Conservation (phyloP, 2,113 vertebrate species). For the Butorides virescens region DNA sequence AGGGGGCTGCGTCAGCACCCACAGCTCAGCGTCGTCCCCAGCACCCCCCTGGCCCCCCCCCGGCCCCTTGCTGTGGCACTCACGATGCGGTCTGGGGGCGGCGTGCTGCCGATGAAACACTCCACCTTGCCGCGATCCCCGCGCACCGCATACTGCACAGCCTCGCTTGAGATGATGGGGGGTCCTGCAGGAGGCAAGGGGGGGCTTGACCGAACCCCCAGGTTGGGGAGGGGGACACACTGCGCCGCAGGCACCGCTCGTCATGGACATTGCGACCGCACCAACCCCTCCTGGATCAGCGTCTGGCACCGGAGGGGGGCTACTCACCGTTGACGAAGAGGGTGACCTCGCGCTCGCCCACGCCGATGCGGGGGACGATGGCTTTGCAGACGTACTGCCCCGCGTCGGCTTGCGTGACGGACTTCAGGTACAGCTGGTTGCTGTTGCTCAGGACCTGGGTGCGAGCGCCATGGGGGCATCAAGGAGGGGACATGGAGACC, state of each 20-base stretch:
- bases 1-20: background rate
- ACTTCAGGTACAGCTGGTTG: conserved; percentile 92
- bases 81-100: conserved; percentile 93
- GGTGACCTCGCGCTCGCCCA: conserved; percentile 89
- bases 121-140: conserved; percentile 91
- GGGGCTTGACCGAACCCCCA: background rate
- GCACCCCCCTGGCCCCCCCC: background rate
- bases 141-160: conserved; percentile 86
- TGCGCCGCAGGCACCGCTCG: background rate
- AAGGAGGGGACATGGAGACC: background rate
- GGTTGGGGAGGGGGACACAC: too few species aligned
- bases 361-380: conserved; percentile 94
- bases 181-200: conserved; percentile 72
- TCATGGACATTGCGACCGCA: background rate
- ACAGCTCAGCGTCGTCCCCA: background rate
- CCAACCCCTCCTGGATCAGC: background rate
- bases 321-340: conserved; percentile 91
- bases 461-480: rapidly evolving
- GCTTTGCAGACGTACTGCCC: conserved; percentile 95
- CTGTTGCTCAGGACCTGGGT: conserved; percentile 94
- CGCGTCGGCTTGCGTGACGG: conserved; percentile 87
- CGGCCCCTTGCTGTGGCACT: conserved; percentile 72
- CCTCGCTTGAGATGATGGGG: conserved; percentile 92
- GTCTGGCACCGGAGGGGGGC: rapidly evolving
- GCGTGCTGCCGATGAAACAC: conserved; percentile 95